Base-by-base conservation (phyloP, 2,888 invertebrate species). In the Chloromyia formosa region DNA sequence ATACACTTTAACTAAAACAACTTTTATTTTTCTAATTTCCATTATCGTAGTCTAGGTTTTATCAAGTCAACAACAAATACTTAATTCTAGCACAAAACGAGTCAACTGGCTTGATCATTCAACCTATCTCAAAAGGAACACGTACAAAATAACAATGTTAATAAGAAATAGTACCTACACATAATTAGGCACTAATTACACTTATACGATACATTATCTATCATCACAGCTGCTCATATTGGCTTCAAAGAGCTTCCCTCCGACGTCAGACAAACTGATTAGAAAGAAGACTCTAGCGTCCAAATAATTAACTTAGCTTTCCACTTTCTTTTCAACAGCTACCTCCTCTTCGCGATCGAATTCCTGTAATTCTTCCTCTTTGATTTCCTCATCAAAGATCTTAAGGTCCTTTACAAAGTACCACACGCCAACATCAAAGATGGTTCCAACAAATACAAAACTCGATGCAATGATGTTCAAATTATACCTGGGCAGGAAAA, bases 391-490 rank as follows among this genome's bases (percentile, higher is more conserved):
- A 79, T 91, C 91, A 81, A 91, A 91, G 79, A 91, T 90, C 83
- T 90, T 89, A 62, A 92, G 86, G 80, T 90, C 88, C 82, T 91
- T 91, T 1, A 90, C 90, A 80, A 88, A 89, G 82, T 90, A 91
- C 90, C 91, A 91, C 12, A 92, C 90, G 16, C 89, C 88, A 49
- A 88, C 82, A 80, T 92, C 92, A 80, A 91, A 91, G 5, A 91
- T 12, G 42, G 90, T 88, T 9, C 91, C 91, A 76, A 92, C 85
- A 14, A 87, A 82, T 10, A 91, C 88, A 79, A 92, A 91, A 77
- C 86, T 87, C 82, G 91, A 90, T 61, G 91, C 90, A 12, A 89
- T 90, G 78, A 90, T 88, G 82, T 91, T 91, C 77, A 91, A 82
- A 64, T 88, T 86, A 79, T 90, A 90, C 82, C 91, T 87, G 22